Conservation (phyloP, 2,797 vertebrate genomes). For the Sebastes melanostomus region DNA sequence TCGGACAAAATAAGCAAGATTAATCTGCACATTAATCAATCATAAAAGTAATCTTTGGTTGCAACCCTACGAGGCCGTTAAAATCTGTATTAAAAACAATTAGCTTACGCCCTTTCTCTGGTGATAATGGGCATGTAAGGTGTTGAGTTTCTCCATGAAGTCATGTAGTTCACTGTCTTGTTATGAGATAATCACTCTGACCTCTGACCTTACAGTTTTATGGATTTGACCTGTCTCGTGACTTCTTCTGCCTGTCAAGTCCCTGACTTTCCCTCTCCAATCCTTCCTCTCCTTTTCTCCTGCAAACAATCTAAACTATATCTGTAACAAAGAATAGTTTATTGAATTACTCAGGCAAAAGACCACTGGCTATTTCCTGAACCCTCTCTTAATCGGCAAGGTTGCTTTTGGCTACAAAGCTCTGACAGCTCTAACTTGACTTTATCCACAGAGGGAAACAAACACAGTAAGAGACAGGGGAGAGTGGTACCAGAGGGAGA, state of each 20-base stretch:
- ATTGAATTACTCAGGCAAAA: constrained; percentile 2
- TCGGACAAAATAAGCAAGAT: not conserved
- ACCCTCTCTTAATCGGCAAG: constrained; percentile 12
- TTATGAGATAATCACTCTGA: not conserved
- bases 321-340: not conserved
- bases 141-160: not conserved
- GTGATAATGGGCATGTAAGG: not conserved
- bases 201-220: not conserved
- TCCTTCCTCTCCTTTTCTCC: not conserved
- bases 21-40: not conserved
- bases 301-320: not conserved
- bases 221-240: not conserved
- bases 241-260: constrained; percentile 1
- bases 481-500: constrained; percentile 58
- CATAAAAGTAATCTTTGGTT: not conserved
- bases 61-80: not conserved
- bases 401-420: constrained; percentile 46
- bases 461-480: constrained; percentile 52
- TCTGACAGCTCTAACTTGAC: constrained; percentile 34
- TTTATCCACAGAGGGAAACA: constrained; percentile 50
- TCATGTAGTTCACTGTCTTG: not conserved
- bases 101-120: not conserved
- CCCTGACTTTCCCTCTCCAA: not conserved
- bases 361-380: constrained; percentile 19
- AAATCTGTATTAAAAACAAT: not conserved